Base-by-base conservation (phyloP, 1,140 invertebrate species). In the Tetragonula clypearis region DNA sequence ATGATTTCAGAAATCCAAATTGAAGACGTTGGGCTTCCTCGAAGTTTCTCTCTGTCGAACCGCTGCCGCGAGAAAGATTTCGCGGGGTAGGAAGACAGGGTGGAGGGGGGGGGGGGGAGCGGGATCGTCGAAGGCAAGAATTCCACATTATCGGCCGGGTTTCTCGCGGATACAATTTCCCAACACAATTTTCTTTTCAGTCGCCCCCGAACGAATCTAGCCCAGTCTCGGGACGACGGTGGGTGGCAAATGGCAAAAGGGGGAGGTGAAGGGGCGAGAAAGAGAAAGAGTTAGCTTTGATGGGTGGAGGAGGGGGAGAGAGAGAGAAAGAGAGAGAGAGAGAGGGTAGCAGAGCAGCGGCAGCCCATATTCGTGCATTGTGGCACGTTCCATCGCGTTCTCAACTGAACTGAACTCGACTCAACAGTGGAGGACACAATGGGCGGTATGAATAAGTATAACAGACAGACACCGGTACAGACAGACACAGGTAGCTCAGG, bases 301-400 rank as follows among this genome's bases (percentile, higher is more conserved):
- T 55, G 80, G 75, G 69, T 79, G 80, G 56, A 85, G 72, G 78
- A 69, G 35, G 86, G 88, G 68, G 75, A 74, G 79, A 72, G 68
- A 85, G 68, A 85, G 79, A 79, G 78, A 74, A 78, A 78, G 56
- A 65, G 82, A 75, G 79, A 79, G 78, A 74, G 80, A 78, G 56
- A 65, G 82, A 75, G 79, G 56, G 86, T 83, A 79, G 80, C 79
- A 84, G 81, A 79, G 88, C 87, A 88, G 92, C 87, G 41, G 88
- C 89, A 93, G 91, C 91, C 92, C 93, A 94, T 94, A 94, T 94
- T 94, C 93, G 93, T 92, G 93, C 93, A 94, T 94, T 95, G 94
- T 94, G 94, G 93, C 94, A 95, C 94, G 94, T 95, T 94, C 94
- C 94, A 94, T 94, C 94, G 94, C 94, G 93, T 94, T 94, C 94